Conservation (phyloP, 1,140 invertebrate species). For the Wiebesia pumilae region DNA sequence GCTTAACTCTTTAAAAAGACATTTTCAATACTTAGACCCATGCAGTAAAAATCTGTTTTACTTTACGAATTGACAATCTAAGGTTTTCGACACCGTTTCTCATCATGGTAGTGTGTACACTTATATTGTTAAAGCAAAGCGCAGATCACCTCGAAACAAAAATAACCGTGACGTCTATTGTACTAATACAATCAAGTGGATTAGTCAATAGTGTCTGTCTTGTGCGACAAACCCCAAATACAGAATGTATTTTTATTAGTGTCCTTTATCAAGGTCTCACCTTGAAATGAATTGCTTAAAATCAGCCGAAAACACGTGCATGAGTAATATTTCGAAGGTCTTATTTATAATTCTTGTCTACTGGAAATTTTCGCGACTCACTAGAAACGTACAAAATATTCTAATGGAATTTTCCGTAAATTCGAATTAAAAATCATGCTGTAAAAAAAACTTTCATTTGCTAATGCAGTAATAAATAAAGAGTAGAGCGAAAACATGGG, state of each 20-base stretch:
- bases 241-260: too few relatives aligned
- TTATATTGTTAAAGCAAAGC: too few relatives aligned
- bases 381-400: neutral
- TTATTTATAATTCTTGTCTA: neutral
- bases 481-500: neutral
- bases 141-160: too few relatives aligned
- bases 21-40: neutral
- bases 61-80: neutral
- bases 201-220: too few relatives aligned
- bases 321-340: neutral
- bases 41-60: neutral
- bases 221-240: too few relatives aligned
- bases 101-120: neutral
- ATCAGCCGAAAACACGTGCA: neutral
- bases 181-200: too few relatives aligned
- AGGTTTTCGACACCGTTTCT: neutral
- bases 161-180: too few relatives aligned
- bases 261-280: neutral
- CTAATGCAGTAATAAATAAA: neutral
- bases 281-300: neutral
- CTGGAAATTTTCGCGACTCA: neutral
- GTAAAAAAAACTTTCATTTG: neutral
- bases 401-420: neutral
- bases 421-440: neutral
- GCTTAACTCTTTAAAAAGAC: neutral